Conservation (phyloP, 1,140 invertebrate genomes). For the Hesperophylax magnus region DNA sequence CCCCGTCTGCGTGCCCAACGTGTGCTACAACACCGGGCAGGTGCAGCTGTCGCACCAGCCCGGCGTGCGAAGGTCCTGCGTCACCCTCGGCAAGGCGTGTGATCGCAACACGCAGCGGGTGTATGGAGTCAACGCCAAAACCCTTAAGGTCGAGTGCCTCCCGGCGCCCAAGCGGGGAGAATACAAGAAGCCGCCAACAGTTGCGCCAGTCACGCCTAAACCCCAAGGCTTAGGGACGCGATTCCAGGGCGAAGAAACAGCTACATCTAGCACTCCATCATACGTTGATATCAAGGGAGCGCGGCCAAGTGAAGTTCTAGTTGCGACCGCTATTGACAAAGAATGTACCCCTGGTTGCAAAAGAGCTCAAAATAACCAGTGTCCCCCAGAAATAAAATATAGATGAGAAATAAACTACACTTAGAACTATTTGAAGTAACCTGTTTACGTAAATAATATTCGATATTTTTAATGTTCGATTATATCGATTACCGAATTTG, state of each 20-base stretch:
- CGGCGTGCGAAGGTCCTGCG: slow-evolving; percentile 62
- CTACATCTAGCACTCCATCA: no score
- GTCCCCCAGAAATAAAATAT: neutral
- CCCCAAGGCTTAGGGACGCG: neutral
- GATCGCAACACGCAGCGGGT: slow-evolving; percentile 55
- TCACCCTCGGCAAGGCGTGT: slow-evolving; percentile 68
- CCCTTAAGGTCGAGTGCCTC: slow-evolving; percentile 66
- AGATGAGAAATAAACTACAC: neutral
- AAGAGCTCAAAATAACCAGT: slow-evolving; percentile 37
- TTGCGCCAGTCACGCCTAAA: neutral
- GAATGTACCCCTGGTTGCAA: slow-evolving; percentile 45
- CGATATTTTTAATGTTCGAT: no score
- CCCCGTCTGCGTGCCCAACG: slow-evolving; percentile 74
- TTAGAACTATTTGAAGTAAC: neutral
- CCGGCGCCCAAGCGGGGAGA: neutral
- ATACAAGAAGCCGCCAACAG: slow-evolving; percentile 27
- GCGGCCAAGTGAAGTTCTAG: no score
- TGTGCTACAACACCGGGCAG: slow-evolving; percentile 68
- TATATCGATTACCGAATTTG: no score
- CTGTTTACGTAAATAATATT: neutral
- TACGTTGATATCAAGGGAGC: neutral
- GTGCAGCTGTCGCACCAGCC: slow-evolving; percentile 66
- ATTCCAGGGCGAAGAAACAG: neutral
- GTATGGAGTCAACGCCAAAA: slow-evolving; percentile 69
- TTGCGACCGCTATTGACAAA: neutral